These are phyloP conservation scores for Oplegnathus fasciatus DNA, from an alignment of 2,113 vertebrate genomes.

Conservation along the genomic window DNA sequence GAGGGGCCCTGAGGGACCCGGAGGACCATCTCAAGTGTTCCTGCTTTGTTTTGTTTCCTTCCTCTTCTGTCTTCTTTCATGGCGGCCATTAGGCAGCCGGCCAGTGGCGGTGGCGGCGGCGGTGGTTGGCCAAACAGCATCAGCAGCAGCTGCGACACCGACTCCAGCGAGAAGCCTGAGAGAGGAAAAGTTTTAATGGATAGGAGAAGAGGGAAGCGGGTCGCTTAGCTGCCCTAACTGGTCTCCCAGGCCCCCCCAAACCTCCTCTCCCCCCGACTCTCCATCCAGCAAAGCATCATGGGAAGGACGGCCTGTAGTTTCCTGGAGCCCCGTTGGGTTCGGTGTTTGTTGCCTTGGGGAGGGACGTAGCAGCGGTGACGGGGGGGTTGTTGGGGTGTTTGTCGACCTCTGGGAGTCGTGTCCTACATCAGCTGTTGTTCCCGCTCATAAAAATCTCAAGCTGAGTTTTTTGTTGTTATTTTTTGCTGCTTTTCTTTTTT, in stretches of 20 bases:
- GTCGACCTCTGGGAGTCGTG: slow-evolving; percentile 19
- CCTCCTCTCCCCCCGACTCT: not conserved
- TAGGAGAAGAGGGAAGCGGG: slow-evolving; percentile 17
- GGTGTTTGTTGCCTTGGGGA: slow-evolving; percentile 1
- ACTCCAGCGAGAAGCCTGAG: not conserved
- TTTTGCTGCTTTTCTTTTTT: not conserved
- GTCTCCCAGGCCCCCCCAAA: slow-evolving; percentile 47
- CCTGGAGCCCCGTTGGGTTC: not conserved
- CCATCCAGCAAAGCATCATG: slow-evolving; percentile 42
- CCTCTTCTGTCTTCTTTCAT: not conserved
- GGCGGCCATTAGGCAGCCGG: slow-evolving; percentile 47
- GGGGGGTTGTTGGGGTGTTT: not conserved
- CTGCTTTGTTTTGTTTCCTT: slow-evolving; percentile 18
- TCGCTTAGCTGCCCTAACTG: slow-evolving; percentile 45
- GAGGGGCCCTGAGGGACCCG: not conserved
- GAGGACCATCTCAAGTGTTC: not conserved
- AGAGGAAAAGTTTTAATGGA: slow-evolving; percentile 57
- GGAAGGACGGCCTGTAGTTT: not conserved
- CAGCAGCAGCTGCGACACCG: slow-evolving; percentile 26
- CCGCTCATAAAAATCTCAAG: slow-evolving; percentile 12
- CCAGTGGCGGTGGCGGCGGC: slow-evolving; percentile 26
- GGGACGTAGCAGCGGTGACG: not conserved
- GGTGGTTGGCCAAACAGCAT: not conserved
- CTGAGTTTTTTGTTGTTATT: not conserved
- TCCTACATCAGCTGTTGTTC: slow-evolving; percentile 34